These are phyloP conservation scores for Bubalus kerabau DNA, from an alignment of 2,113 vertebrate genomes.

Conservation along the genomic window DNA sequence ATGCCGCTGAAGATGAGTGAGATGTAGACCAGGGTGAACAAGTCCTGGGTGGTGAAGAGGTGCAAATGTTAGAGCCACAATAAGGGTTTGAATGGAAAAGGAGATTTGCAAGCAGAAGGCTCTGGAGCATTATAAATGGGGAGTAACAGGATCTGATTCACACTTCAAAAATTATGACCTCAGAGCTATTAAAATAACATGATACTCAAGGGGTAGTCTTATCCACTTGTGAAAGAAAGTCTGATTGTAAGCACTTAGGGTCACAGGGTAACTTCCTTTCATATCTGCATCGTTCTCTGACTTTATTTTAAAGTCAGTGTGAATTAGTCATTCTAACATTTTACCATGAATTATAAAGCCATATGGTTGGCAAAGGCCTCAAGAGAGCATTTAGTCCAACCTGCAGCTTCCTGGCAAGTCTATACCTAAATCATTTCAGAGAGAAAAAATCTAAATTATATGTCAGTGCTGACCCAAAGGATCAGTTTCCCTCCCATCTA, in stretches of 20 bases:
- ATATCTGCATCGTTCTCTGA: background rate
- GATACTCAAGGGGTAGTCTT: background rate
- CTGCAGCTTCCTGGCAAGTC: background rate
- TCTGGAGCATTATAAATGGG: background rate
- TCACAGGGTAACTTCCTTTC: background rate
- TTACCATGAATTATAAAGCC: background rate
- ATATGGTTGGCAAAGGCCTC: background rate
- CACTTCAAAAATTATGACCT: background rate
- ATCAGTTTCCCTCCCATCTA: background rate
- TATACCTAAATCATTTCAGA: background rate
- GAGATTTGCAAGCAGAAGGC: background rate
- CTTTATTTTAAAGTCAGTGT: background rate
- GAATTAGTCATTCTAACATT: background rate
- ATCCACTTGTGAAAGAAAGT: background rate
- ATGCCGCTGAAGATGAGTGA: background rate
- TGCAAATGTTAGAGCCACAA: accelerated
- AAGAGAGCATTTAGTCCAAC: background rate
- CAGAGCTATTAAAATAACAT: background rate
- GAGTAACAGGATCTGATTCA: background rate
- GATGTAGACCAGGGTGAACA: background rate
- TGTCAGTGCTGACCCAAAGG: background rate
- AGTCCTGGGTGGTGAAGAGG: background rate
- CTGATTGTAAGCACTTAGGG: background rate
- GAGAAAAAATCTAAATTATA: background rate
- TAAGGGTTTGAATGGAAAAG: background rate